Evolutionary conservation across 2,797 vertebrate species (phyloP), one percentile per base, ranked within the genome.

Genomic region (Spheniscus humboldti): DNA sequence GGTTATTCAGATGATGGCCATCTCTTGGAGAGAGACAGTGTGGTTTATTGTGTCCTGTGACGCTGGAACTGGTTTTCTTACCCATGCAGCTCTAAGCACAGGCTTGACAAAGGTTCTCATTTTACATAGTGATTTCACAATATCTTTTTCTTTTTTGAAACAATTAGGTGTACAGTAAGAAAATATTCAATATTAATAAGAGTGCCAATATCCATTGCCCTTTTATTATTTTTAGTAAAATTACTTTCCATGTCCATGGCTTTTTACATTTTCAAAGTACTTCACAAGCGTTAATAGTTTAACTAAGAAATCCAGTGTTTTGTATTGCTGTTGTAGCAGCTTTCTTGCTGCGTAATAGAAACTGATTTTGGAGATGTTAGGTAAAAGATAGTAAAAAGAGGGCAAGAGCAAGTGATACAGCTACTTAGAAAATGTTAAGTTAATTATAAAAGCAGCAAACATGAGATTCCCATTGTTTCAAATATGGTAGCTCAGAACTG

Each of bases 71-170:
- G 8, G 0, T 78, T 93, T 93, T 91, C 31, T 53, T 78, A 22
- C n/a, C 8, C 0, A 0, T 75, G 62, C 22, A 33, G 28, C 22
- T 35, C 48, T 47, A n/a, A 85, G 37, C 41, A 30, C 13, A 24
- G 37, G 6, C 52, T 59, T 66, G 41, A 13, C 13, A 37, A 50
- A 45, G 7, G 7, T 91, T 92, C 84, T 79, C 8, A 23, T 87
- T 79, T 72, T 69, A 18, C 20, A 7, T 5, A 50, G 35, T 20
- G 23, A 57, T 84, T 93, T 92, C 59, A 53, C 45, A 41, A 18
- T 56, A 18, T 60, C 18, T 48, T 41, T 81, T 20, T 57, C 18
- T 35, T 35, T 86, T 64, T 56, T 75, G 25, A 78, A 86, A 50
- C 9, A 57, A 28, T 45, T n/a, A 7, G 14, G 8, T 6, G 3